Evolutionary conservation across 2,797 vertebrate genomes (phyloP).

Genomic region (Nannoperca obscura): DNA sequence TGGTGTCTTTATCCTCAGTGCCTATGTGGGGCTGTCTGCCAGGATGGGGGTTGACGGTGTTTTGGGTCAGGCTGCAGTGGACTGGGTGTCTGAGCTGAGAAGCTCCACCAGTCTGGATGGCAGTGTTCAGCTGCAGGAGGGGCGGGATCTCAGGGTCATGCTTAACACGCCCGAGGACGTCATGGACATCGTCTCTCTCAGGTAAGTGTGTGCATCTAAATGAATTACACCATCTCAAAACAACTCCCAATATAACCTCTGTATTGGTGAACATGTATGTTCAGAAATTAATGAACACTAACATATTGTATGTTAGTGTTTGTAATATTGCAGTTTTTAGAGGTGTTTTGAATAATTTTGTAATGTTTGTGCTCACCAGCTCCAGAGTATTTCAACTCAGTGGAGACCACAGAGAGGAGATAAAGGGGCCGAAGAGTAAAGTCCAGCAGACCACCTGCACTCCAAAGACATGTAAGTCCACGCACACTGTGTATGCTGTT

Average conservation of each 20-base stretch:
- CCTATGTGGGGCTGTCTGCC: slow-evolving; percentile 84
- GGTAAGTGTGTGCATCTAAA: slow-evolving; percentile 65
- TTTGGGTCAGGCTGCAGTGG: slow-evolving; percentile 86
- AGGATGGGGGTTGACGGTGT: slow-evolving; percentile 86
- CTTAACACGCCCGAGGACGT: slow-evolving; percentile 90
- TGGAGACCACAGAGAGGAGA: slow-evolving; percentile 80
- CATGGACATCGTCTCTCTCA: slow-evolving; percentile 89
- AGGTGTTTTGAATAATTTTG: not conserved
- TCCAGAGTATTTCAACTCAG: slow-evolving; percentile 85
- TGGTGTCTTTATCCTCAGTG: slow-evolving; percentile 72
- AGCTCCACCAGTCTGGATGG: slow-evolving; percentile 88
- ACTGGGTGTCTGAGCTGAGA: slow-evolving; percentile 86
- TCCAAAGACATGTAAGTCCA: slow-evolving; percentile 84
- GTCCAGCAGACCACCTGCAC: slow-evolving; percentile 85
- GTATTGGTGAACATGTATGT: not conserved
- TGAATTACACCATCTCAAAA: not conserved
- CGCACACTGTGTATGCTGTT: not conserved
- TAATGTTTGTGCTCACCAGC: slow-evolving; percentile 73
- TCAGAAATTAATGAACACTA: not conserved
- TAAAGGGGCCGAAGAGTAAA: slow-evolving; percentile 73
- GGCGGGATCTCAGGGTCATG: slow-evolving; percentile 85
- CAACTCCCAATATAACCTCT: not conserved
- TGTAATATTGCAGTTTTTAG: not conserved
- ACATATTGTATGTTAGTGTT: not conserved
- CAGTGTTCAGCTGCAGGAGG: slow-evolving; percentile 87